Evolutionary conservation across 2,797 vertebrate species (phyloP), one percentile per base, ranked within the genome.

Genomic region (Microhierax caerulescens): DNA sequence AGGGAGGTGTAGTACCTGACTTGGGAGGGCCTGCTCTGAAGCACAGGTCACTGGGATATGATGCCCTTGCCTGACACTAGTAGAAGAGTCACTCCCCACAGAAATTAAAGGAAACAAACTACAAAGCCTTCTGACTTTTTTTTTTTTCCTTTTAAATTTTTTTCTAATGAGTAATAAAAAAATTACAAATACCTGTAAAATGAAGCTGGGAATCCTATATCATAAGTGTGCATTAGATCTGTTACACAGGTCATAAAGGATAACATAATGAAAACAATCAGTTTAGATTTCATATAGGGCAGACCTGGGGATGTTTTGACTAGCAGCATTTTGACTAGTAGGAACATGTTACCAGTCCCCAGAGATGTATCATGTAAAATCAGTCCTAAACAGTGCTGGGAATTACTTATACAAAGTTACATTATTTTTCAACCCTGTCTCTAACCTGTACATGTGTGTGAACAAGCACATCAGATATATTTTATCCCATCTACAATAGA

Each of bases 181-280:
- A 86, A 93, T 45, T 36, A 27, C 17, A 60, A 47, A n/a, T 43
- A 8, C 2, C 8, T 81, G 9, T 53, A 60, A 45, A 91, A 90
- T 51, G 36, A 72, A 45, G 11, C 8, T 48, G 10, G 4, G 34
- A 88, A 36, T 59, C 10, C 7, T 25, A 19, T 25, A 7, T 59
- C n/a, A 3, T n/a, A 65, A 69, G 5, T 27, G 8, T 65, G 12
- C 9, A 47, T 60, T 51, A 69, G 47, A 61, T 11, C 8, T 18
- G 28, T 20, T 43, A 21, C 2, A 2, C 5, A 32, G 34, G 9
- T 54, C 18, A 7, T 45, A 47, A 74, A 2, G 5, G 5, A 2
- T 18, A 37, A 11, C 16, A 32, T 30, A 73, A 64, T 19, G 21
- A 54, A 74, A 81, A 4, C 4, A 64, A 68, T 19, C 23, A 20